These are phyloP conservation scores for Ditylenchus weischeri DNA, from an alignment of 2,888 invertebrate species.

Conservation along the genomic window DNA sequence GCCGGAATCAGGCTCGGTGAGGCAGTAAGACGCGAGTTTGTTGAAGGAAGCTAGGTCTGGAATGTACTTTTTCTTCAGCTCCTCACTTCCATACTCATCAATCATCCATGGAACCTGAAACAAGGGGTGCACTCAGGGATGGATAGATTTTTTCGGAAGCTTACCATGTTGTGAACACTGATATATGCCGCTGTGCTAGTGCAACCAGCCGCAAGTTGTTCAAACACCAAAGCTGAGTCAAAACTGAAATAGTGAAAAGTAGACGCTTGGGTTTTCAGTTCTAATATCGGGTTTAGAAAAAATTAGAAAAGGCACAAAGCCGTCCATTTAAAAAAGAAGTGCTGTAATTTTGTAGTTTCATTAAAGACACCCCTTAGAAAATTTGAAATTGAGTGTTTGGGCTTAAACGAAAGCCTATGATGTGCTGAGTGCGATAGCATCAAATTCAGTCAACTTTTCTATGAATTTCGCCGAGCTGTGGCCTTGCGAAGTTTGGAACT, in stretches of 20 bases:
- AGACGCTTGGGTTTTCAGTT: too few relatives aligned
- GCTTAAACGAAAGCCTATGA: too few relatives aligned
- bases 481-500: too few relatives aligned
- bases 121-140: conserved; percentile 66
- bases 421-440: too few relatives aligned
- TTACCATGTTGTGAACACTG: conserved; percentile 65
- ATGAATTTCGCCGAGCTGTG: too few relatives aligned
- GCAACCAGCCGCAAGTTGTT: conserved; percentile 65
- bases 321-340: too few relatives aligned
- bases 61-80: conserved; percentile 61
- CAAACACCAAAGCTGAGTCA: conserved; percentile 65
- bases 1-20: conserved; percentile 65
- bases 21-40: conserved; percentile 63
- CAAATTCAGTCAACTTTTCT: too few relatives aligned
- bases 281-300: too few relatives aligned
- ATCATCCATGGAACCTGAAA: conserved; percentile 64
- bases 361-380: too few relatives aligned
- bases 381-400: too few relatives aligned
- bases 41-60: conserved; percentile 63
- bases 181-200: conserved; percentile 66
- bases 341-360: too few relatives aligned
- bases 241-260: conserved; percentile 49
- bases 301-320: too few relatives aligned
- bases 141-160: conserved; percentile 62
- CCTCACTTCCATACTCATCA: conserved; percentile 63